Evolutionary conservation across 2,888 invertebrate genomes (phyloP), one percentile per base, ranked within the genome.

Genomic region (Aplocera efformata): DNA sequence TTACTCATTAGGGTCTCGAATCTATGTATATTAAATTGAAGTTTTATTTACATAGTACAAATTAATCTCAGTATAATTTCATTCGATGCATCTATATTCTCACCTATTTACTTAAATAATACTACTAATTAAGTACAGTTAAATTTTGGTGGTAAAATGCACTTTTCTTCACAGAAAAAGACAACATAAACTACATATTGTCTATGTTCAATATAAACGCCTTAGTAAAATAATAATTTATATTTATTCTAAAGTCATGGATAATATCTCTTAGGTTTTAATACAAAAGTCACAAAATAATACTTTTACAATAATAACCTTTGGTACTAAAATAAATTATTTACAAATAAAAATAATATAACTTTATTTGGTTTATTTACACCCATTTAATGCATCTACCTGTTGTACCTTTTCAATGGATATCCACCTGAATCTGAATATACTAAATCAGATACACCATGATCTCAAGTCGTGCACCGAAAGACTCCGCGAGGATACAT

Each of bases 101-200:
- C n/a, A n/a, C 7, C 10, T 28, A 28, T 29, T 28, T 20, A n/a
- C 3, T 9, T 11, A 17, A 3, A 17, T 17, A 17, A 17, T 17
- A 17, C 22, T 37, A 30, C 45, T 75, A 74, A 54, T 79, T 80
- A 80, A 80, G 79, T 80, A 79, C 79, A 69, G 57, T 56, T 56
- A 50, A 60, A 58, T 33, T 73, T 79, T 74, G 72, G 72, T 74
- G 69, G 63, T 67, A 59, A 76, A 79, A 78, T 77, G 74, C 72
- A 68, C 30, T 32, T 49, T 24, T 39, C 24, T 39, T 30, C 23
- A 20, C 31, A 49, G 25, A 35, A 41, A 28, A 20, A 26, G 32
- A 37, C 23, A 51, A 31, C 27, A 44, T 9, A 29, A 9, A 30
- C 38, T 55, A 51, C n/a, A 7, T 41, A 33, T 40, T 28, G 5